A percentile compares a stretch with the other conserved stretches of the same genome.
These are phyloP conservation scores for Pseudomugil gertrudae DNA, from an alignment of 2,797 vertebrate genomes.

Conservation along the genomic window DNA sequence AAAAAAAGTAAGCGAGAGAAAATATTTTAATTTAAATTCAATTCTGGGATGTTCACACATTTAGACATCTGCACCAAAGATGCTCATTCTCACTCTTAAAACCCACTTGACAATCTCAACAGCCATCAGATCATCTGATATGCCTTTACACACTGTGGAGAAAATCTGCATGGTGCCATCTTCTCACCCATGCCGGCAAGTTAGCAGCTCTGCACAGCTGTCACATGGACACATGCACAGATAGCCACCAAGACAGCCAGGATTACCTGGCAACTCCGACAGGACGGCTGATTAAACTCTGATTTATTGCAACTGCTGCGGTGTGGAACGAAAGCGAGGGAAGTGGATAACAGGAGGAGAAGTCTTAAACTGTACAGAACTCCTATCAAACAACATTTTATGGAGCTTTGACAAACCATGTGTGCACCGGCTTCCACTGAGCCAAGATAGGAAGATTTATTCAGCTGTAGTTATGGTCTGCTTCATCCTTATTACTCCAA, in stretches of 20 bases:
- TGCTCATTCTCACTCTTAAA: conserved; percentile 22
- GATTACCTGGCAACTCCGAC: conserved; percentile 77
- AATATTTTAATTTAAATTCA: conserved; percentile 32
- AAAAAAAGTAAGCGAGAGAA: conserved; percentile 26
- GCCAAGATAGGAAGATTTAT: conserved; percentile 77
- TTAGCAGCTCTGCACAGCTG: conserved; percentile 63
- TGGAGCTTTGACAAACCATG: conserved; percentile 64
- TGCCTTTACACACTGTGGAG: conserved; percentile 33
- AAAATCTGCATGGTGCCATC: conserved; percentile 55
- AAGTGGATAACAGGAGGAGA: conserved; percentile 43
- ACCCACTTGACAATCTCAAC: conserved; percentile 57
- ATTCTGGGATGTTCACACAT: conserved; percentile 26
- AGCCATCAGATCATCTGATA: conserved; percentile 54
- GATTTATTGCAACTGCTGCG: conserved; percentile 77
- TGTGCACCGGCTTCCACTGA: conserved; percentile 49
- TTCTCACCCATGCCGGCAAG: conserved; percentile 53
- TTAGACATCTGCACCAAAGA: conserved; percentile 18
- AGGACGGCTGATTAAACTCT: conserved; percentile 76
- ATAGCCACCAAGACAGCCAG: conserved; percentile 67
- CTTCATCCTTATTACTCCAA: conserved; percentile 73
- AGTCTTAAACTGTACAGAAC: conserved; percentile 64
- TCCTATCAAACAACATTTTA: conserved; percentile 73
- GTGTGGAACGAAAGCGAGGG: conserved; percentile 49
- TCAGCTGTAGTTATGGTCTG: conserved; percentile 72
- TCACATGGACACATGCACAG: conserved; percentile 50